Evolutionary conservation across 2,888 invertebrate species (phyloP), one percentile per base, ranked within the genome.

Genomic region (Temnothorax ravouxi): DNA sequence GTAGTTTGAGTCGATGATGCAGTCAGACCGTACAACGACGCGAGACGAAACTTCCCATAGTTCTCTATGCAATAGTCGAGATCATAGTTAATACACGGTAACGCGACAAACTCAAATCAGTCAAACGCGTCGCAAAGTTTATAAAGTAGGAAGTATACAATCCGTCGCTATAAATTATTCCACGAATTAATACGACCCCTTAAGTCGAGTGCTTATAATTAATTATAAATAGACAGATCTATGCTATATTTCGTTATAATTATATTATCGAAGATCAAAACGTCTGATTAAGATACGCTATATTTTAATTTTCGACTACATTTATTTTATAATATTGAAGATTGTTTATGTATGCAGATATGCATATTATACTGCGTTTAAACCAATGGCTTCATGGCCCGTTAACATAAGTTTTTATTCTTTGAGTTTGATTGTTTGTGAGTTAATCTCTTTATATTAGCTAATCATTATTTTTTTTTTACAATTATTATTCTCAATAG

Each of bases 1-100:
- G 86, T 86, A 82, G 82, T 75, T 84, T 52, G 67, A 86, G 76
- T 81, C 89, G 83, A 89, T 89, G 89, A 89, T 88, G 89, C 64
- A 85, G 71, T 77, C 87, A 76, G 88, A 83, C 72, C 59, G 41
- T 44, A 34, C 21, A 18, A 25, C 77, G 66, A 67, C 34, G 34
- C 34, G 34, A 56, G 47, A 21, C 34, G 71, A 80, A 80, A 80
- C 79, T 80, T 80, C n/a, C 54, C 11, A 29, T 44, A 44, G 29
- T 66, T 66, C 67, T 56, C 44, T 3, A 3, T 25, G 75, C 47
- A 50, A 75, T 44, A 77, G 67, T 67, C 67, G 77, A 25, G 44
- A 67, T 44, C 54, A 18, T 61, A 44, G 44, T 67, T 67, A 71
- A 80, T 71, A 25, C n/a, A 29, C 67, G 47, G 29, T 54, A 79